Percentiles rank a stretch among this genome's conserved stretches.
Conservation (phyloP, 1,140 invertebrate genomes). For the Bombus impatiens region DNA sequence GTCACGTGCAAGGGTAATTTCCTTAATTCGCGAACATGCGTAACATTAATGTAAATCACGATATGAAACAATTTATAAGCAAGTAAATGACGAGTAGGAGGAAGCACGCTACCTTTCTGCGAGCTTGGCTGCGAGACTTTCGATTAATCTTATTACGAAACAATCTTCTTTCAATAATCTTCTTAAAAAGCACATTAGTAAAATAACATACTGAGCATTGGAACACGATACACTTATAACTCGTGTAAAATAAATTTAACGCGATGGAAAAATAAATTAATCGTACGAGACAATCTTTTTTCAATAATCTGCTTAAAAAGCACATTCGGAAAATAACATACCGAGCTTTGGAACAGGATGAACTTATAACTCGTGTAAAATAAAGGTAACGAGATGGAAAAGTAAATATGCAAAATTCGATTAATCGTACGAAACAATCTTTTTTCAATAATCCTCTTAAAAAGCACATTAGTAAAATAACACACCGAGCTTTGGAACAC, state of each 20-base stretch:
- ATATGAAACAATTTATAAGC: slow-evolving; percentile 7
- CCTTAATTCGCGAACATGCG: slow-evolving; percentile 35
- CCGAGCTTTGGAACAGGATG: not conserved
- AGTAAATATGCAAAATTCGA: too few species aligned
- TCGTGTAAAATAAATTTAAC: not conserved
- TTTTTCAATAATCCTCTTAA: not conserved
- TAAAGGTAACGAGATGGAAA: not conserved
- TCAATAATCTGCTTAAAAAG: not conserved
- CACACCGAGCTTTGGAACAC: not conserved
- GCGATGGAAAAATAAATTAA: not conserved
- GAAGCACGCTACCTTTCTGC: not conserved
- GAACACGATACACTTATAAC: not conserved
- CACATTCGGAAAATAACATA: not conserved
- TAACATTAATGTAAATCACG: slow-evolving; percentile 36
- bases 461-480: not conserved
- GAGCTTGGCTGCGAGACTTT: not conserved
- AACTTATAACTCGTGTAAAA: not conserved
- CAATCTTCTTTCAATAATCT: not conserved
- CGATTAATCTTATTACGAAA: not conserved
- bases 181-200: not conserved
- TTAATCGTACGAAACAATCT: not conserved
- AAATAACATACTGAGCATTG: not conserved
- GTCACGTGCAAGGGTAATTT: slow-evolving; percentile 36
- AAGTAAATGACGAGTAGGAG: not conserved
- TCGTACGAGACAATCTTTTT: not conserved